Base-by-base conservation (phyloP, 2,113 vertebrate genomes). In the Syngnathus scovelli region DNA sequence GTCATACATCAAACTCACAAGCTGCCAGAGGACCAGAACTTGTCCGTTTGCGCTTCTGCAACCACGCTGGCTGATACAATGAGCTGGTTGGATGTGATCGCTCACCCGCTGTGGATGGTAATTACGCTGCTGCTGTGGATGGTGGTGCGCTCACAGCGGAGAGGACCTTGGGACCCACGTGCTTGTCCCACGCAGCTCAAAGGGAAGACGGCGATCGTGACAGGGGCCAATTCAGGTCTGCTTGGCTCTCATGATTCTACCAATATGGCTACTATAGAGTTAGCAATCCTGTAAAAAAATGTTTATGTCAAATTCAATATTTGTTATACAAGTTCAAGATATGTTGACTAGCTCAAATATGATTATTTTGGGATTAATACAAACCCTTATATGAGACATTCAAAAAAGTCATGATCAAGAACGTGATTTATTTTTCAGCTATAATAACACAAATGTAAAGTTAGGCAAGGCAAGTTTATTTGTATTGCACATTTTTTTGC, bases 171-270 rank as follows among this genome's bases (percentile, higher is more conserved):
- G 95, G 58, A 90, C 3, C 93, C 93, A 0, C 54, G 49, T 1
- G 0, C 51, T 0, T 95, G 93, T 79, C 51, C 67, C 1, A 73
- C 89, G 0, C 81, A 85, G 5, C 90, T 96, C 59, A 86, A 69
- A 0, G 93, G 94, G 55, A 95, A 93, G 78, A 95, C 92, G 0
- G 92, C 91, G 0, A 87, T 95, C 2, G 93, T 96, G 65, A 96
- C 94, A 0, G 95, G 93, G 43, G 93, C 94, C 61, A 95, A 92
- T 62, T 90, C 92, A 61, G 95, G 95, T 95, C 13, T 15, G 37
- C 1, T 52, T 19, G 3, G 2, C 41, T 13, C 6, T 15, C 1
- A 12, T 55, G 23, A 55, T 55, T 55, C 18, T 21, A 27, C 11
- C 27, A 33, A 33, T 33, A 33, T 33, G 27, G 27, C 27, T 33